A percentile compares a stretch with the other conserved stretches of the same genome.
These are phyloP conservation scores for Otocyon megalotis DNA, from an alignment of 2,113 vertebrate species.

Conservation along the genomic window DNA sequence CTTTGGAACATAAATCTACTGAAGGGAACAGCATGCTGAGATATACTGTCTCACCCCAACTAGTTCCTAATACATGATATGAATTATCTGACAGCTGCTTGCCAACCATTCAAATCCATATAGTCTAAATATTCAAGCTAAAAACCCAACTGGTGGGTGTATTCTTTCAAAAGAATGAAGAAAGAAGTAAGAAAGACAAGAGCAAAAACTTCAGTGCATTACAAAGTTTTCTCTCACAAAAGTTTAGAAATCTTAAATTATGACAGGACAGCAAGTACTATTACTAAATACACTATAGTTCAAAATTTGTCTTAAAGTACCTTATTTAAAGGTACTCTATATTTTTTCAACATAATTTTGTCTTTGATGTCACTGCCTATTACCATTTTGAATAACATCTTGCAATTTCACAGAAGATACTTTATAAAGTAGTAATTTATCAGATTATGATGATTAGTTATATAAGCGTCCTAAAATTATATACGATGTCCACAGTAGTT, in stretches of 20 bases:
- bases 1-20: constrained; percentile 80
- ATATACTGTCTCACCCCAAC: constrained; percentile 65
- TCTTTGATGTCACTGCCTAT: background rate
- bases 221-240: background rate
- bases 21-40: constrained; percentile 78
- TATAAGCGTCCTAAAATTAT: background rate
- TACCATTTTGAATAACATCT: background rate
- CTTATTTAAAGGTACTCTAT: background rate
- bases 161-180: constrained; percentile 31
- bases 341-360: background rate
- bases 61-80: constrained; percentile 33
- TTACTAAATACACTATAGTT: background rate
- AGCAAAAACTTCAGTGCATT: background rate
- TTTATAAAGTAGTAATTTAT: constrained; percentile 15
- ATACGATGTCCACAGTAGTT: background rate
- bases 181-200: constrained; percentile 35
- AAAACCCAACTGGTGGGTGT: background rate
- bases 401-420: background rate
- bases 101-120: constrained; percentile 50
- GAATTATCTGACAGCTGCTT: constrained; percentile 76
- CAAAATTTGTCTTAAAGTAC: constrained; percentile 28
- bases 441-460: background rate
- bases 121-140: constrained; percentile 69
- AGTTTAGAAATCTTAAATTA: background rate
- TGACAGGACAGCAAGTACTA: background rate